phyloP scores from a whole-genome alignment of 2,113 vertebrate genomes.

The Corvus cornix region DNA sequence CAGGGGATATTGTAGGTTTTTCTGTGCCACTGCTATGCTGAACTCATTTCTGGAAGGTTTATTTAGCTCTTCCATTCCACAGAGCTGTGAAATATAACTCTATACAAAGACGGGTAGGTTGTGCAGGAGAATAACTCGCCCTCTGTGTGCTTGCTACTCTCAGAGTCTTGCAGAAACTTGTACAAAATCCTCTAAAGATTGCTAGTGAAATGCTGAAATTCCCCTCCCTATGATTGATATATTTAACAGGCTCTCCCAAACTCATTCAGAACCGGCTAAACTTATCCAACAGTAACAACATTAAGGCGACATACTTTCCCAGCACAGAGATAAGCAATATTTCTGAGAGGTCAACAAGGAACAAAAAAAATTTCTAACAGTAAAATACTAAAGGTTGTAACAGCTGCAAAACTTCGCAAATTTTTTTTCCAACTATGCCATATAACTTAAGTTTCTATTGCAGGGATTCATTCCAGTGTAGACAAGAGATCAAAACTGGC shows the following conservation, averaged over 20 bases:
- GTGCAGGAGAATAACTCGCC: neutral
- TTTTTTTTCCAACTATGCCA: neutral
- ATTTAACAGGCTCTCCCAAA: neutral
- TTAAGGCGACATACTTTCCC: neutral
- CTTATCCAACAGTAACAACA: neutral
- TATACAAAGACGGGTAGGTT: neutral
- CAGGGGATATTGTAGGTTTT: neutral
- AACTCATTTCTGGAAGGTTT: neutral
- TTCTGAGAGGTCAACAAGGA: neutral
- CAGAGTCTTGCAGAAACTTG: neutral
- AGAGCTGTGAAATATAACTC: neutral
- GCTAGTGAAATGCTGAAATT: neutral
- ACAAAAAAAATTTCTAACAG: neutral
- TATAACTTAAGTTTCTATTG: neutral
- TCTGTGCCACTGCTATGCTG: neutral
- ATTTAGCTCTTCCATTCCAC: neutral
- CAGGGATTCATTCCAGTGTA: neutral
- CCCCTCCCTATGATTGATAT: neutral
- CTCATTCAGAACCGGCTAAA: neutral
- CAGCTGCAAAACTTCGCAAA: neutral
- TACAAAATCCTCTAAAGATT: neutral
- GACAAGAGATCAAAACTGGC: constrained; percentile 30
- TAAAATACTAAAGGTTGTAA: neutral
- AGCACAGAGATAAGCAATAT: neutral
- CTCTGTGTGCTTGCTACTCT: neutral